Percentiles rank a stretch among this genome's conserved stretches.
Conservation (phyloP, 2,797 vertebrate genomes). For the Tenualosa thibaudeaui region DNA sequence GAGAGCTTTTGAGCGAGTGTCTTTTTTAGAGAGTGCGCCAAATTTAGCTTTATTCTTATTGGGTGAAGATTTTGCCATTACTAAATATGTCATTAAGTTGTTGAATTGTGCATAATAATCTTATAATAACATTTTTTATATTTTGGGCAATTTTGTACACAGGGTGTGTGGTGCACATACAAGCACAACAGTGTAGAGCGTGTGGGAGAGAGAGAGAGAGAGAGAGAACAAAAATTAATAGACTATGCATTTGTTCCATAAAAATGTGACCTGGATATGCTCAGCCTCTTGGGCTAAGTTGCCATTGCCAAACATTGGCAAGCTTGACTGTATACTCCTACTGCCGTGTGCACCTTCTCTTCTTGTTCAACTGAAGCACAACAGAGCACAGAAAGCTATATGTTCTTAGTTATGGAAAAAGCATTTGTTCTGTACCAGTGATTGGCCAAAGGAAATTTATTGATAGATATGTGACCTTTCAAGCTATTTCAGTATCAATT, state of each 20-base stretch:
- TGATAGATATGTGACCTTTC: not conserved
- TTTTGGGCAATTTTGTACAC: not conserved
- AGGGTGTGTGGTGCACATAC: not conserved
- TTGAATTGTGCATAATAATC: not conserved
- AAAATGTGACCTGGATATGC: not conserved
- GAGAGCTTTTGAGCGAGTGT: constrained; percentile 59
- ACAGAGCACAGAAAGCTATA: not conserved
- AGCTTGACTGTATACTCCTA: not conserved
- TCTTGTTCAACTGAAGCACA: not conserved
- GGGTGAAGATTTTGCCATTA: not conserved
- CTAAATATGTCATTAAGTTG: constrained; percentile 14
- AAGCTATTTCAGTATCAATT: not conserved
- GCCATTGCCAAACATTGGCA: too few species aligned
- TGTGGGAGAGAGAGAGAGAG: not conserved
- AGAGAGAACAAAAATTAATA: not conserved
- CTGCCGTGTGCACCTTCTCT: not conserved
- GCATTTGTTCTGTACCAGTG: not conserved
- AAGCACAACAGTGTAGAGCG: not conserved
- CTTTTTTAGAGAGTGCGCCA: constrained; percentile 35
- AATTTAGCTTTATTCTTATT: constrained; percentile 59
- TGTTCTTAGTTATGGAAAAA: not conserved
- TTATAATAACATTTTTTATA: not conserved
- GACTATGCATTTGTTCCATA: not conserved
- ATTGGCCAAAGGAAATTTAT: not conserved
- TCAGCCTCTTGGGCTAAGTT: not conserved